These are phyloP conservation scores for Mandrillus leucophaeus DNA, from an alignment of 2,113 vertebrate species.

Conservation along the genomic window DNA sequence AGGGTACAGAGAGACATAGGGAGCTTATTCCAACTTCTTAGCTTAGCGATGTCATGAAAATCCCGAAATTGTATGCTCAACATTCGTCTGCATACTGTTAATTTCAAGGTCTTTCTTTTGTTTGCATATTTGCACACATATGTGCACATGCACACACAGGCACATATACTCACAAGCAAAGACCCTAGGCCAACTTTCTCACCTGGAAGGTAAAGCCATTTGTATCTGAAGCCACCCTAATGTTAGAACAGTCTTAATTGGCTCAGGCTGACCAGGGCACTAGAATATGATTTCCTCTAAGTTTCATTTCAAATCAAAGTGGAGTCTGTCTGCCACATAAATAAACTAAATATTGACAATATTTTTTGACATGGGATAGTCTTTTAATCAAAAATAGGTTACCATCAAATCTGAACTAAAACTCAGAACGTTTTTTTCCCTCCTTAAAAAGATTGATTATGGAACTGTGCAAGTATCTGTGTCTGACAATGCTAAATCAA, in stretches of 20 bases:
- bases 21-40: background rate
- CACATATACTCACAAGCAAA: background rate
- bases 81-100: background rate
- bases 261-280: background rate
- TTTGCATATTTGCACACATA: background rate
- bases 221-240: background rate
- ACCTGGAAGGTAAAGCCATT: background rate
- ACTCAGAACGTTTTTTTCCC: background rate
- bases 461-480: background rate
- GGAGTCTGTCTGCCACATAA: background rate
- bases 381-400: conserved; percentile 35
- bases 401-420: conserved; percentile 31
- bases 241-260: background rate
- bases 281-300: background rate
- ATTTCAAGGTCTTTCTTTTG: background rate
- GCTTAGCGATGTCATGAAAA: background rate
- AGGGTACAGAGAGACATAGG: background rate
- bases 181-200: background rate
- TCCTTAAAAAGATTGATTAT: conserved; percentile 1
- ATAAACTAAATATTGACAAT: conserved; percentile 12
- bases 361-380: background rate
- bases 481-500: conserved; percentile 20
- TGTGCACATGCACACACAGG: too few relatives aligned
- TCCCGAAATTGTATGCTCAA: background rate
- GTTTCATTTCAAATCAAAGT: conserved; percentile 35